Conservation (phyloP, 2,113 vertebrate species). For the Ammospiza caudacuta region DNA sequence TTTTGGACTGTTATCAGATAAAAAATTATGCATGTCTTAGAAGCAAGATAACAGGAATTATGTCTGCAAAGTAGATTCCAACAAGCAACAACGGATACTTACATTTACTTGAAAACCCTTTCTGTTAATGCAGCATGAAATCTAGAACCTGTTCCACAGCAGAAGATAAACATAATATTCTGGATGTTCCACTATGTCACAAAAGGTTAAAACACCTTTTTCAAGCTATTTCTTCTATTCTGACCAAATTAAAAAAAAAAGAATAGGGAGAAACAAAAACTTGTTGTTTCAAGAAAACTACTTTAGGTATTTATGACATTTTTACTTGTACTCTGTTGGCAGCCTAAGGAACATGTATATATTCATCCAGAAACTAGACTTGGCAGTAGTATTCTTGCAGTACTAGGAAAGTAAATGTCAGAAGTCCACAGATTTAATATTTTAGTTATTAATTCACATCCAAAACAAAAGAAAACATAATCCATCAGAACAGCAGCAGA, state of each 20-base stretch:
- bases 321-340: constrained; percentile 54
- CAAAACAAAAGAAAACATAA: constrained; percentile 80
- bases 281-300: constrained; percentile 65
- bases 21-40: constrained; percentile 72
- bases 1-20: constrained; percentile 76
- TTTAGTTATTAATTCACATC: constrained; percentile 76
- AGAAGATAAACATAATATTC: constrained; percentile 67
- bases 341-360: constrained; percentile 68
- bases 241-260: constrained; percentile 27
- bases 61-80: constrained; percentile 69
- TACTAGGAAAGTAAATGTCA: constrained; percentile 75
- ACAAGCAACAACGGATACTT: constrained; percentile 74
- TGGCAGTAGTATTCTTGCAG: constrained; percentile 77
- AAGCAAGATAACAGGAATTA: constrained; percentile 71
- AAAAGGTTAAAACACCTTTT: constrained; percentile 78
- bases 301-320: constrained; percentile 49
- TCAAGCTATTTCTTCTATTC: constrained; percentile 64
- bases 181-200: constrained; percentile 70
- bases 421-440: constrained; percentile 79
- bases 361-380: constrained; percentile 71
- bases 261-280: constrained; percentile 55
- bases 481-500: constrained; percentile 80
- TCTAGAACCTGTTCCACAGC: constrained; percentile 77
- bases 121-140: constrained; percentile 75
- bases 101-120: constrained; percentile 75